Evolutionary conservation across 2,113 vertebrate genomes (phyloP).

Genomic region (Ptyas mucosa): DNA sequence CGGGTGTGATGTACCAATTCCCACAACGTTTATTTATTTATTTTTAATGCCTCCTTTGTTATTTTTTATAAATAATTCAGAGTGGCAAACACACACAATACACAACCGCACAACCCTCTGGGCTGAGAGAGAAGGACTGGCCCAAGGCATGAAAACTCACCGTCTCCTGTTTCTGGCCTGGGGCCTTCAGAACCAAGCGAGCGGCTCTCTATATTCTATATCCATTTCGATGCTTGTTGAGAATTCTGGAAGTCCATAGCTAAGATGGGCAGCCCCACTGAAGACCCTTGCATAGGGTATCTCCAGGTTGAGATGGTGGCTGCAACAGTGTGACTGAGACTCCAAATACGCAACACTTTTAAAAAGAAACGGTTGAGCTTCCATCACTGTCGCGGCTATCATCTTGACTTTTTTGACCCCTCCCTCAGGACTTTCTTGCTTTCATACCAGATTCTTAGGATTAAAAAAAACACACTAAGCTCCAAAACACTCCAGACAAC

Average conservation of each 20-base stretch:
- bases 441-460: background rate
- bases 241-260: background rate
- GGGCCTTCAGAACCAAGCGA: background rate
- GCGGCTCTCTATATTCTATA: rapidly evolving
- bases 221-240: background rate
- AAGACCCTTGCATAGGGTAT: background rate
- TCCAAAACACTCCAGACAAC: background rate
- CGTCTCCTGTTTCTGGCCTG: too few species aligned
- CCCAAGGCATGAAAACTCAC: too few species aligned
- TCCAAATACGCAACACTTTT: background rate
- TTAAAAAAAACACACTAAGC: background rate
- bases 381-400: background rate
- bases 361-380: background rate
- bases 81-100: background rate
- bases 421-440: background rate
- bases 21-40: background rate
- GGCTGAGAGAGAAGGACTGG: background rate
- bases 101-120: background rate
- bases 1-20: background rate
- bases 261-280: background rate
- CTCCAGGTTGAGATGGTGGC: background rate
- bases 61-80: background rate
- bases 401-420: background rate
- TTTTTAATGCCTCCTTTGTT: background rate
- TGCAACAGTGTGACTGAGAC: background rate